Conservation (phyloP, 2,113 vertebrate genomes). For the Limnothrissa miodon region DNA sequence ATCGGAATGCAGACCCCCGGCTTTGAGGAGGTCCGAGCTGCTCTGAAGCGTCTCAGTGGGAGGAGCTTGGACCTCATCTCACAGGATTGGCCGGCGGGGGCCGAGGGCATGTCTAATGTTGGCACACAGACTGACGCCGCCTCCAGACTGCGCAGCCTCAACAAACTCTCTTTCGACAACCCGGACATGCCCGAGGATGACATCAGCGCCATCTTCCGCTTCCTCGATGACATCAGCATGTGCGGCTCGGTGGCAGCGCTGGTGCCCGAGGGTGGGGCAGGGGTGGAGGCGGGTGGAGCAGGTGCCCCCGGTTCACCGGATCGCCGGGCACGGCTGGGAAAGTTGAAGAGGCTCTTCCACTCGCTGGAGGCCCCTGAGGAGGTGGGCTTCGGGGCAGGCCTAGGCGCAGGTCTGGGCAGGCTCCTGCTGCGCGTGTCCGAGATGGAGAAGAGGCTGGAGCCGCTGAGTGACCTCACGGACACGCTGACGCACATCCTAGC, state of each 20-base stretch:
- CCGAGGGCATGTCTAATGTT: slow-evolving; percentile 75
- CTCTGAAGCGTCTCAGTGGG: slow-evolving; percentile 45
- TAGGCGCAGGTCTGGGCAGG: slow-evolving; percentile 88
- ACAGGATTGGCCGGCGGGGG: slow-evolving; percentile 45
- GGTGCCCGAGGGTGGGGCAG: slow-evolving; percentile 79
- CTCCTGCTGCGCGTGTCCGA: slow-evolving; percentile 89
- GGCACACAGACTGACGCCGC: slow-evolving; percentile 86
- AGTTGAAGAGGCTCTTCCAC: slow-evolving; percentile 76
- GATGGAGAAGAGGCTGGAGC: slow-evolving; percentile 91
- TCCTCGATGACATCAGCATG: slow-evolving; percentile 95
- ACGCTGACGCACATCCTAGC: slow-evolving; percentile 92
- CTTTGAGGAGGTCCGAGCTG: slow-evolving; percentile 31
- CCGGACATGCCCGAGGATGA: slow-evolving; percentile 87
- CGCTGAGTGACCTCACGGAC: slow-evolving; percentile 86
- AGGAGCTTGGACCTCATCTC: slow-evolving; percentile 46
- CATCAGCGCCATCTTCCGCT: slow-evolving; percentile 95
- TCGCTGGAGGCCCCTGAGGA: slow-evolving; percentile 79
- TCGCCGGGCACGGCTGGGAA: slow-evolving; percentile 71
- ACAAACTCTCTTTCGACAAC: slow-evolving; percentile 89
- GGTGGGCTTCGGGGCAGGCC: slow-evolving; percentile 55
- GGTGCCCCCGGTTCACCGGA: slow-evolving; percentile 55
- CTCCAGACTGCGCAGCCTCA: slow-evolving; percentile 73
- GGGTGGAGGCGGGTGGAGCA: slow-evolving; percentile 46
- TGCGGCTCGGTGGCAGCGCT: slow-evolving; percentile 89
- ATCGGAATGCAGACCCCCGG: not conserved